Conservation (phyloP, 2,888 invertebrate species). For the Cryptocheilus praepositus region DNA sequence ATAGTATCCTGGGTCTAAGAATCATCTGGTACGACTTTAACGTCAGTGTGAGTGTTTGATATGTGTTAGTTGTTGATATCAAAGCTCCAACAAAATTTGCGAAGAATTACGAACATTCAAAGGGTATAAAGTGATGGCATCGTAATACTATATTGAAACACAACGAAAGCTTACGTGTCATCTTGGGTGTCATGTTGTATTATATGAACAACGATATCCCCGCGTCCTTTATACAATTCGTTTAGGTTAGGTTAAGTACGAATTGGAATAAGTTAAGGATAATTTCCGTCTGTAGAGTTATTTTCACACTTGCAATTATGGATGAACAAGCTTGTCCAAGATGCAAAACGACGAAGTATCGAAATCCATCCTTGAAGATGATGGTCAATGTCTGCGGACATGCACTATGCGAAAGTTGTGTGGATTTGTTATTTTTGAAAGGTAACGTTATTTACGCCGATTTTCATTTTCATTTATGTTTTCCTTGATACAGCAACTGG, state of each 20-base stretch:
- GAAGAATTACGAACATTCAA: too few species aligned
- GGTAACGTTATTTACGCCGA: constrained; percentile 77
- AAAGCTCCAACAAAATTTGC: too few species aligned
- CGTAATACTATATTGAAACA: too few species aligned
- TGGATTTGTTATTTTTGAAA: constrained; percentile 96
- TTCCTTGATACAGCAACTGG: not conserved
- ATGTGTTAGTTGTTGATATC: too few species aligned
- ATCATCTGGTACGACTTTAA: too few species aligned
- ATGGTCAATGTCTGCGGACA: constrained; percentile 99
- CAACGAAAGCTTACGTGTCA: too few species aligned
- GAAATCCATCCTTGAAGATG: constrained; percentile 96
- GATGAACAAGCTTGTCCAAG: constrained; percentile 91
- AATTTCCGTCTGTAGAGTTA: not conserved
- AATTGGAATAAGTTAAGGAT: constrained; percentile 11
- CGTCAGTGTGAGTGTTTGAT: too few species aligned
- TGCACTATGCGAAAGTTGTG: constrained; percentile 97
- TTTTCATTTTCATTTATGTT: not conserved
- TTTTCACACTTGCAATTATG: constrained; percentile 44
- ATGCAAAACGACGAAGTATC: constrained; percentile 97
- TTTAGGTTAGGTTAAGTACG: too few species aligned
- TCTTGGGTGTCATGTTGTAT: too few species aligned
- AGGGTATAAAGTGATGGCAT: not conserved
- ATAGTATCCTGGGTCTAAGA: too few species aligned
- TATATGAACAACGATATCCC: too few species aligned
- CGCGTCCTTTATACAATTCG: too few species aligned